Evolutionary conservation across 2,888 invertebrate species (phyloP).

Genomic region (Tiphia femorata): DNA sequence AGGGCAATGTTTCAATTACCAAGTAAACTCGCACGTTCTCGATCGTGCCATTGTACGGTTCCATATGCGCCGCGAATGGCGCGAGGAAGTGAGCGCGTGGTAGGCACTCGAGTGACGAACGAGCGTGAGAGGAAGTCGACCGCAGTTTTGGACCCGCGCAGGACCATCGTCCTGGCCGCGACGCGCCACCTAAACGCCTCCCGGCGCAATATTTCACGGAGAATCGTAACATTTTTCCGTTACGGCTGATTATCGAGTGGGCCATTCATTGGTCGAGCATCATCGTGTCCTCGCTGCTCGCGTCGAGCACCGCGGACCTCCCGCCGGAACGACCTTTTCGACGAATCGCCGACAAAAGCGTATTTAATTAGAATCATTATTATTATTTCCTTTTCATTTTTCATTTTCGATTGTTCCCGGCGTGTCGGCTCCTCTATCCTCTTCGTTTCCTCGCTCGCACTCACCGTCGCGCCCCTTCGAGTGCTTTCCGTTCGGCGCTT

Average conservation of each 20-base stretch:
- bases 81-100: background rate
- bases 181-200: background rate
- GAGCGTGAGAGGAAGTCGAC: too few species aligned
- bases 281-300: background rate
- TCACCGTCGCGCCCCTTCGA: too few species aligned
- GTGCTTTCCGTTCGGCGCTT: too few species aligned
- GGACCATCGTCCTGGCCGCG: background rate
- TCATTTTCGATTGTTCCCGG: too few species aligned
- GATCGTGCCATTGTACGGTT: too few species aligned
- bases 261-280: background rate
- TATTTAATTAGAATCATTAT: background rate
- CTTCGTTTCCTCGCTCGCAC: too few species aligned
- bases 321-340: background rate
- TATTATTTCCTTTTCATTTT: too few species aligned
- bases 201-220: background rate
- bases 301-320: too few species aligned
- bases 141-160: too few species aligned
- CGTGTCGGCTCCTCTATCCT: too few species aligned
- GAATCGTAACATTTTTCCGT: background rate
- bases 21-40: background rate
- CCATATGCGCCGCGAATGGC: background rate
- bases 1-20: constrained; percentile 1
- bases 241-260: constrained; percentile 1
- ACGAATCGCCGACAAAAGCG: background rate
- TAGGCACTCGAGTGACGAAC: background rate